These are phyloP conservation scores for Hemitrygon akajei DNA, from an alignment of 2,797 vertebrate species.

Conservation along the genomic window DNA sequence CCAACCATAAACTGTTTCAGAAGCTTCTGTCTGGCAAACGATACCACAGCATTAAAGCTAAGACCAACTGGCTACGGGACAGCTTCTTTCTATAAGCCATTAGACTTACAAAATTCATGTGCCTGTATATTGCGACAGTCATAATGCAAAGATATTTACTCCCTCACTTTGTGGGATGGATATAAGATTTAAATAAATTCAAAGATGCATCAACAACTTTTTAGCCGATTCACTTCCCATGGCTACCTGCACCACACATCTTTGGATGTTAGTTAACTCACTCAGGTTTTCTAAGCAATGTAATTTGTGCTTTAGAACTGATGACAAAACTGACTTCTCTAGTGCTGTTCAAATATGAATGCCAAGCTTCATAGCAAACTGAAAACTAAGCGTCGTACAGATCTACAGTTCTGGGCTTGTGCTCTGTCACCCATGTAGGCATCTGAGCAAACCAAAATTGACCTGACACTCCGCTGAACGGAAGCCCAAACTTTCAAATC, in stretches of 20 bases:
- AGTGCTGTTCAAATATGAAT: no score
- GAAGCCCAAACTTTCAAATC: slow-evolving; percentile 44
- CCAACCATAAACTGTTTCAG: no score
- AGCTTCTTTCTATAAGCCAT: no score
- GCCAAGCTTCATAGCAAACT: background rate
- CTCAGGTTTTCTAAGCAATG: background rate
- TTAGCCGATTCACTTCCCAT: no score
- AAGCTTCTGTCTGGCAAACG: no score
- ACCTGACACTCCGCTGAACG: slow-evolving; percentile 44
- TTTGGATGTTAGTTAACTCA: background rate
- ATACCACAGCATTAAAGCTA: no score
- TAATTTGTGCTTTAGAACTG: background rate
- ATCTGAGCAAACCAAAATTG: slow-evolving; percentile 38
- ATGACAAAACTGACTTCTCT: background rate
- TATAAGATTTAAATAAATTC: no score
- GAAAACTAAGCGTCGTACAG: background rate
- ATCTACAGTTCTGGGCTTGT: background rate
- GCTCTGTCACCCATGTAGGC: background rate
- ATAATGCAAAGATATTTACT: no score
- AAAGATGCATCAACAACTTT: background rate
- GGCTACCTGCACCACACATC: background rate
- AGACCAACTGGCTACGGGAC: no score
- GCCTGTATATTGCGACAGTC: no score
- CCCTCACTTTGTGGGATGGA: no score
- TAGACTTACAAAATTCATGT: no score